Evolutionary conservation across 1,140 invertebrate species (phyloP), one percentile per base, ranked within the genome.

Genomic region (Drosophila mojavensis): DNA sequence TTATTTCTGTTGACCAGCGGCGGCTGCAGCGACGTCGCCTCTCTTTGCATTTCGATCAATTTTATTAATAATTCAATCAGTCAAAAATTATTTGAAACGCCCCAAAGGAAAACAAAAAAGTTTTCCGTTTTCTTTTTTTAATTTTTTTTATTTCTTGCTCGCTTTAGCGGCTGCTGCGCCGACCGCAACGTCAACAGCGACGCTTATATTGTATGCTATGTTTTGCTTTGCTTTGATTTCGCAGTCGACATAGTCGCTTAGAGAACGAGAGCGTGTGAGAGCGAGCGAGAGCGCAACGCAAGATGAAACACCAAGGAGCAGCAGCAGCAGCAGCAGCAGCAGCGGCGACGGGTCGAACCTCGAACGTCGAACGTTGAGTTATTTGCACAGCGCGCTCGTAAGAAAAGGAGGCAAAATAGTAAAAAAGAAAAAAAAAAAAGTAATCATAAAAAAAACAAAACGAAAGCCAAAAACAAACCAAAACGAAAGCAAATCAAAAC

Each of bases 1-100:
- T 75, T 73, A 60, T 75, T 51, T 69, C 84, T 84, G 75, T 81
- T 86, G 83, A 86, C 82, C 82, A 79, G 63, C 75, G 51, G 5
- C 59, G 6, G 7, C 58, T 26, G 10, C 36, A 36, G 26, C 36
- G 33, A 5, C 33, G 33, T 55, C 56, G 65, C 36, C 47, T 80
- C 80, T 88, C 85, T 88, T 89, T 88, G 84, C 84, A 88, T 88
- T 91, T 91, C 77, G 81, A 88, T 88, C 88, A 88, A 91, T 91
- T 91, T 91, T 91, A 91, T 91, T 91, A 91, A 91, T 91, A 91
- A 91, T 91, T 91, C 88, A 91, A 91, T 91, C 88, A 91, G 88
- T 89, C 75, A 90, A 91, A 86, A 91, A 91, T 91, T 86, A 89
- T 89, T 89, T 89, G 84, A 89, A 89, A 79, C 85, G 84, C 80